Evolutionary conservation across 1,140 invertebrate species (phyloP).

Genomic region (Anoplolepis gracilipes): DNA sequence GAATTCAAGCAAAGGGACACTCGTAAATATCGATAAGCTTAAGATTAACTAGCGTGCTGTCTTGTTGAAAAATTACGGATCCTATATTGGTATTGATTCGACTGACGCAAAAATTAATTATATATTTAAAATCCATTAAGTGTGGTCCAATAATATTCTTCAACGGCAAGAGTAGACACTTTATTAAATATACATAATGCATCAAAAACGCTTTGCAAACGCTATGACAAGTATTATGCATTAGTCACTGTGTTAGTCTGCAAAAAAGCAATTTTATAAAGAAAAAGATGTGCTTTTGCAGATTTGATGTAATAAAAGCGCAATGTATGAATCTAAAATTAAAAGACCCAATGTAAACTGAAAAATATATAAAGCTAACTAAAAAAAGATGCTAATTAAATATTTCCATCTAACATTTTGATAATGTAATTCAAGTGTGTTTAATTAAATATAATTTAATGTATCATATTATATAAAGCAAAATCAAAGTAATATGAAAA

Average conservation of each 20-base stretch:
- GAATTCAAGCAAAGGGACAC: neutral
- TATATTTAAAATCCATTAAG: slow-evolving; percentile 26
- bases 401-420: neutral
- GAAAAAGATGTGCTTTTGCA: neutral
- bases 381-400: slow-evolving; percentile 9
- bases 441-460: neutral
- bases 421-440: neutral
- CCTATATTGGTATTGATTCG: neutral
- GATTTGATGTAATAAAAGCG: slow-evolving; percentile 7
- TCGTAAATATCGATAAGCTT: slow-evolving; percentile 14
- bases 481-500: neutral
- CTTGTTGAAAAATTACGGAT: neutral
- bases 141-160: slow-evolving; percentile 2
- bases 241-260: neutral
- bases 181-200: slow-evolving; percentile 25
- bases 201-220: slow-evolving; percentile 29
- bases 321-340: neutral
- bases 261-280: neutral
- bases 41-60: neutral
- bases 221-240: neutral
- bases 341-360: neutral
- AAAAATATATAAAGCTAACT: neutral
- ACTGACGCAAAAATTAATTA: slow-evolving; percentile 6
- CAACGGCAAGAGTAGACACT: neutral
- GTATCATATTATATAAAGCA: neutral